These are phyloP conservation scores for Acleris emargana DNA, from an alignment of 2,888 invertebrate genomes.

Conservation along the genomic window DNA sequence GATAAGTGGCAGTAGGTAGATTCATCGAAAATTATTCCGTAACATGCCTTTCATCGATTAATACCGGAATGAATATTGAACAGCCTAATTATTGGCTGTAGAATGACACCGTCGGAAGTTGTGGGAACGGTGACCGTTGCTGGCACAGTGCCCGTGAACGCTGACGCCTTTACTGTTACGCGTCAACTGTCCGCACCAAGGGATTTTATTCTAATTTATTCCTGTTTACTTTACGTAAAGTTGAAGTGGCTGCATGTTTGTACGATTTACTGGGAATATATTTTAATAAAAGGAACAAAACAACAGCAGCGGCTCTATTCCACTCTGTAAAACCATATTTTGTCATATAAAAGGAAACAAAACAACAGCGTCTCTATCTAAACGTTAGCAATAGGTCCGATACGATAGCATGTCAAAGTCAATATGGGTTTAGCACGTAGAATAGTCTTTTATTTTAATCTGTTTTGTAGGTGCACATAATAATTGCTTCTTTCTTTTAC, in stretches of 20 bases:
- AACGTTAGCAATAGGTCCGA: too few species aligned
- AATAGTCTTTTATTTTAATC: too few species aligned
- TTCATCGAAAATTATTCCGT: too few species aligned
- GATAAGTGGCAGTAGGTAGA: neutral
- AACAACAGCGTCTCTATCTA: neutral
- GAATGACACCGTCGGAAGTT: slow-evolving; percentile 54
- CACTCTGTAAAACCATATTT: too few species aligned
- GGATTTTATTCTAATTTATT: slow-evolving; percentile 23
- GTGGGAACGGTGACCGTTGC: slow-evolving; percentile 52
- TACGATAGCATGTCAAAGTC: too few species aligned
- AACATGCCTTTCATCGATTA: neutral
- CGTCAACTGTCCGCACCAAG: slow-evolving; percentile 39
- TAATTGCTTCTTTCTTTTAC: neutral
- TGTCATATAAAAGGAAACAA: neutral
- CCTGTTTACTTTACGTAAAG: slow-evolving; percentile 22
- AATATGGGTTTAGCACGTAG: too few species aligned
- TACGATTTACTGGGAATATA: neutral
- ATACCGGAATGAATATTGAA: slow-evolving; percentile 18
- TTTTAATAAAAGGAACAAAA: neutral
- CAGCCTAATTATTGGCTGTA: slow-evolving; percentile 22
- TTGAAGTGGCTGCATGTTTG: slow-evolving; percentile 1
- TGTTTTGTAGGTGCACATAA: too few species aligned
- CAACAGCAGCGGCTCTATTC: neutral
- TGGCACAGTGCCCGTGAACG: slow-evolving; percentile 77
- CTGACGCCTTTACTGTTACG: slow-evolving; percentile 49